Evolutionary conservation across 2,797 vertebrate genomes (phyloP).

Genomic region (Rallus crepitans): DNA sequence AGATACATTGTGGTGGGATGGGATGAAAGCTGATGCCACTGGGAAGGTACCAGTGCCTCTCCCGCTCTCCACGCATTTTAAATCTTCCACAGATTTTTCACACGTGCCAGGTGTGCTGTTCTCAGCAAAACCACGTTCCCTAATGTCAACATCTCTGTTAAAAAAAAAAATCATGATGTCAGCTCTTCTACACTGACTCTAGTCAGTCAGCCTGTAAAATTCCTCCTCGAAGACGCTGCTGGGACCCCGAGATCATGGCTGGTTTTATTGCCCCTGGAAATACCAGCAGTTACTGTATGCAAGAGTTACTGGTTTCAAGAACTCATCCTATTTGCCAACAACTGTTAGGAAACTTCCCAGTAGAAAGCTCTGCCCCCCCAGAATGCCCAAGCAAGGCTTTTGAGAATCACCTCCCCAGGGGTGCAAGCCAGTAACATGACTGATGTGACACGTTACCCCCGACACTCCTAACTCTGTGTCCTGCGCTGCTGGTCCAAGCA

Average conservation of each 20-base stretch:
- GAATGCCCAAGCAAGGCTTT: not conserved
- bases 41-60: not conserved
- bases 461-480: not conserved
- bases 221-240: not conserved
- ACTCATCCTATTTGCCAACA: not conserved
- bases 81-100: not conserved
- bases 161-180: not conserved
- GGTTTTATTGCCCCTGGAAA: not conserved
- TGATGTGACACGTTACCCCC: rapidly evolving
- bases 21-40: not conserved
- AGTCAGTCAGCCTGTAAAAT: not conserved
- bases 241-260: not conserved
- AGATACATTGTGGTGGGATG: not conserved
- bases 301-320: not conserved
- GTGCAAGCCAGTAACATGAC: rapidly evolving
- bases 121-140: not conserved
- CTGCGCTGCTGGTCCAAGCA: not conserved
- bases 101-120: not conserved
- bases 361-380: rapidly evolving
- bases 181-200: not conserved
- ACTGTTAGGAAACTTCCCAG: not conserved
- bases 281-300: not conserved
- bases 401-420: not conserved
- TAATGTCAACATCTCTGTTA: not conserved
- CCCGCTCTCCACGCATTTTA: not conserved